phyloP scores from a whole-genome alignment of 2,113 vertebrate species.

The Meleagris gallopavo region DNA sequence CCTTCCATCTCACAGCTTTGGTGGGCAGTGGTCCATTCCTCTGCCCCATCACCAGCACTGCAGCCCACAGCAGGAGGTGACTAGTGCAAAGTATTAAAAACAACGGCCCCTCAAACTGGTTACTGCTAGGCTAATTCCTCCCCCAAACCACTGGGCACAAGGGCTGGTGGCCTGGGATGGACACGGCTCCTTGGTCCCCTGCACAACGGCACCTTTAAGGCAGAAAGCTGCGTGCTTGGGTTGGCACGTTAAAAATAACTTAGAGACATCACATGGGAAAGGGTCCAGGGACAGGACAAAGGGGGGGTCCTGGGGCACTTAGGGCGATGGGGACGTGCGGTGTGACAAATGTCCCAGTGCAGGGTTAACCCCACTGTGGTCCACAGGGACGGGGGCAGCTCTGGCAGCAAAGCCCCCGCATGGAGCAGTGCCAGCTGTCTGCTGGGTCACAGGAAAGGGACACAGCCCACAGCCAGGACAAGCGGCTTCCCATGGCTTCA shows the following conservation, averaged over 20 bases:
- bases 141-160: neutral
- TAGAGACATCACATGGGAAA: slow-evolving; percentile 50
- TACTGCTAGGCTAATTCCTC: neutral
- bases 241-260: slow-evolving; percentile 65
- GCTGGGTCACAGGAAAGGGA: neutral
- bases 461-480: neutral
- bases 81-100: slow-evolving; percentile 47
- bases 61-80: neutral
- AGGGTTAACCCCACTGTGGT: neutral
- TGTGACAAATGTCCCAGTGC: neutral
- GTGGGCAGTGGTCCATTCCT: neutral
- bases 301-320: neutral
- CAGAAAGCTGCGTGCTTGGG: neutral
- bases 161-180: neutral
- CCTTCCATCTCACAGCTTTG: neutral
- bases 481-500: neutral
- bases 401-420: neutral
- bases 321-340: neutral
- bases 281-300: neutral
- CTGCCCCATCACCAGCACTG: neutral
- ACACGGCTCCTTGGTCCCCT: neutral
- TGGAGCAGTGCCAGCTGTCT: neutral
- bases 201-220: slow-evolving; percentile 12
- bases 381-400: neutral
- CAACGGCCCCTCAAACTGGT: neutral